A percentile compares a stretch with the other conserved stretches of the same genome.
Evolutionary conservation across 2,113 vertebrate species (phyloP).

Genomic region (Gobius niger): DNA sequence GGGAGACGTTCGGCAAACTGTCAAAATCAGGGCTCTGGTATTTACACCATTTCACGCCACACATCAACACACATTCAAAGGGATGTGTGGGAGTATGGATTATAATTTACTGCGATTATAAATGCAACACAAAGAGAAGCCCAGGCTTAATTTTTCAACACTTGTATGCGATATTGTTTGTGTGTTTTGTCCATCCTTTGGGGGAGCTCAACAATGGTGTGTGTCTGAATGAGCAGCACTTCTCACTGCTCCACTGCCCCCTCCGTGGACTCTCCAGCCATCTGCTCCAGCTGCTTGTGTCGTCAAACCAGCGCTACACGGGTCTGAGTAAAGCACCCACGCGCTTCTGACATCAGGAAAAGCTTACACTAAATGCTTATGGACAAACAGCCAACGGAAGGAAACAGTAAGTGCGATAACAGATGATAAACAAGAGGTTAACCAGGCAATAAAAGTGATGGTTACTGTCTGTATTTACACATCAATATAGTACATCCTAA

Average conservation of each 20-base stretch:
- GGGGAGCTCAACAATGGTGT: slow-evolving; percentile 24
- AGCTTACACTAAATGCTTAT: neutral
- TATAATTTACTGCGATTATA: slow-evolving; percentile 12
- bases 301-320: slow-evolving; percentile 19
- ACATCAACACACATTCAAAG: slow-evolving; percentile 49
- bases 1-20: neutral
- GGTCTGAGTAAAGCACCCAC: slow-evolving; percentile 46
- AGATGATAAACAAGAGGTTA: no score
- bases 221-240: slow-evolving; percentile 21
- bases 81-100: slow-evolving; percentile 37
- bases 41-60: neutral
- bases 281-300: slow-evolving; percentile 30
- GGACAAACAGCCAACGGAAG: no score
- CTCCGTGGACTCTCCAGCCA: slow-evolving; percentile 25
- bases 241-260: slow-evolving; percentile 14
- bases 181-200: neutral
- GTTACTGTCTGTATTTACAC: no score
- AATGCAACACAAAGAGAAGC: slow-evolving; percentile 14
- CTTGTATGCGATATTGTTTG: neutral
- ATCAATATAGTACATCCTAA: no score
- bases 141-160: neutral
- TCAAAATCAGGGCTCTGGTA: neutral
- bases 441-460: no score
- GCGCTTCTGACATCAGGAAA: slow-evolving; percentile 33
- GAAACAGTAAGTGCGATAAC: no score